These are phyloP conservation scores for Ceyx erithaca DNA, from an alignment of 2,797 vertebrate genomes.

Conservation along the genomic window DNA sequence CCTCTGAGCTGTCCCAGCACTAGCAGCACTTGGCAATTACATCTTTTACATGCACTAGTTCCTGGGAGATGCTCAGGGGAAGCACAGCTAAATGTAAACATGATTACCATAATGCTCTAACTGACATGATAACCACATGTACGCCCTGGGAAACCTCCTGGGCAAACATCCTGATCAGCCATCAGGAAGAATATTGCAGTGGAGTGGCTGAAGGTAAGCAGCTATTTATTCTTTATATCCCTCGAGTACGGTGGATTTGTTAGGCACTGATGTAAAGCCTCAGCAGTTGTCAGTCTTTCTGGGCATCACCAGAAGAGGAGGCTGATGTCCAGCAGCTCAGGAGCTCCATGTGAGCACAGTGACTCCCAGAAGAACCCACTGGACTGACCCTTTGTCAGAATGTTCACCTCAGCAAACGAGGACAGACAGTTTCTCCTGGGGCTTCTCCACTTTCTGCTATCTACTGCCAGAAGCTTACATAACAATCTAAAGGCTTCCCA, in stretches of 20 bases:
- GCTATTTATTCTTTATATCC: neutral
- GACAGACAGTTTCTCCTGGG: neutral
- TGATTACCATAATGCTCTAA: neutral
- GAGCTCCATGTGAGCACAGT: neutral
- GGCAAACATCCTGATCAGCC: neutral
- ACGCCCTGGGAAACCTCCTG: neutral
- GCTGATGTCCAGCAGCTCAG: neutral
- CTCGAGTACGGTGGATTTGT: neutral
- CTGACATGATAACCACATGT: neutral
- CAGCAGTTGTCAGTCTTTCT: neutral
- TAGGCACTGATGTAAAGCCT: neutral
- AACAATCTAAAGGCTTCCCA: neutral
- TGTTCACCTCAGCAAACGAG: neutral
- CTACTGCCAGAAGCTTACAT: neutral
- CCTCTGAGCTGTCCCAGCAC: conserved; percentile 7
- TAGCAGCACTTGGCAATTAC: neutral
- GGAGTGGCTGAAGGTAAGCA: neutral
- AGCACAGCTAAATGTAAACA: neutral
- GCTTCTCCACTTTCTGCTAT: neutral
- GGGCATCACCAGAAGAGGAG: neutral
- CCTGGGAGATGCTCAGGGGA: neutral
- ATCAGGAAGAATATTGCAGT: neutral
- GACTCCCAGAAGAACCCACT: neutral
- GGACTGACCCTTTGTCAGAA: neutral
- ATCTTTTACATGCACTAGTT: neutral